Evolutionary conservation across 64 coral and sea anemone genomes (phyloP).

Genomic region (Porites australiensis): DNA sequence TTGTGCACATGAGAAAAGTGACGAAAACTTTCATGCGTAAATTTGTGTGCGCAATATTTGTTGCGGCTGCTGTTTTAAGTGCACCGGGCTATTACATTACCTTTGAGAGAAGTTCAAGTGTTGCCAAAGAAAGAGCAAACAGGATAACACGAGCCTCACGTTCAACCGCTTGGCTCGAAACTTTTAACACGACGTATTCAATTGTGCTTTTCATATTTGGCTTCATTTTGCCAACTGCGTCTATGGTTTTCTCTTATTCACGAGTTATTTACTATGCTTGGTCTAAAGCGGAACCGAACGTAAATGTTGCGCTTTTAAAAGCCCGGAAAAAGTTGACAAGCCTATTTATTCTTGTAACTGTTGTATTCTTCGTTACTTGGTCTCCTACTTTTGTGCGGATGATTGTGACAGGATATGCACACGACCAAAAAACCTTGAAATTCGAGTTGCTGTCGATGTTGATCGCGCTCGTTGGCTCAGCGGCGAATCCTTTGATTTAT

Average conservation of each 20-base stretch:
- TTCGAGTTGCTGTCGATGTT: conserved; percentile 1
- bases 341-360: conserved; percentile 37
- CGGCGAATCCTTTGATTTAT: conserved; percentile 25
- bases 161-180: not conserved
- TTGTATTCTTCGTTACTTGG: conserved; percentile 29
- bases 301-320: conserved; percentile 22
- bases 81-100: not conserved
- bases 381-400: conserved; percentile 1
- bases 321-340: conserved; percentile 55
- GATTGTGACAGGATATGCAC: not conserved
- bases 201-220: not conserved
- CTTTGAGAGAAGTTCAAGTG: not conserved
- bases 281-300: not conserved
- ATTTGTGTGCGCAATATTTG: not conserved
- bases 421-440: not conserved
- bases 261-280: conserved; percentile 29
- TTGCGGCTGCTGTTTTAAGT: not conserved
- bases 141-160: not conserved
- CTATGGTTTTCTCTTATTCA: conserved; percentile 23
- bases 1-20: conserved; percentile 3
- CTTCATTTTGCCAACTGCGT: conserved; percentile 12
- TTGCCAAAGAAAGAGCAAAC: not conserved
- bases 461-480: not conserved
- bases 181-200: not conserved
- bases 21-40: not conserved